Evolutionary conservation across 2,797 vertebrate species (phyloP).

Genomic region (Podargus strigoides): DNA sequence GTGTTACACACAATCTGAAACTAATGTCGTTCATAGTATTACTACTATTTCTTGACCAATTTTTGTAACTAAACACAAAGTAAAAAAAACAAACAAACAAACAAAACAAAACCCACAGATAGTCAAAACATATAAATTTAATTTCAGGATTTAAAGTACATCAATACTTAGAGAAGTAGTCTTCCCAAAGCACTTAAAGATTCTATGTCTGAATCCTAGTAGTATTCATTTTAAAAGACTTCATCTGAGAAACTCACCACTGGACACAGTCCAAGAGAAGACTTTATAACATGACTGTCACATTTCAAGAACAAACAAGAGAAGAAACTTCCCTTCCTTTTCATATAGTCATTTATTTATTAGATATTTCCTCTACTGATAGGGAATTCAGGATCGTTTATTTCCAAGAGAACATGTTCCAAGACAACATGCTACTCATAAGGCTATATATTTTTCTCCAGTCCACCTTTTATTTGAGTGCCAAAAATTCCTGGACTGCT

Average conservation of each 20-base stretch:
- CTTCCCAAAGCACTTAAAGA: not conserved
- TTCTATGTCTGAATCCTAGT: not conserved
- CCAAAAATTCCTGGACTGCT: not conserved
- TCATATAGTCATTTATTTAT: not conserved
- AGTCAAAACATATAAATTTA: not conserved
- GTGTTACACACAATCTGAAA: not conserved
- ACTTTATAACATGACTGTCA: not conserved
- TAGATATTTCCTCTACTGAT: not conserved
- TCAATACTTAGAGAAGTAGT: not conserved
- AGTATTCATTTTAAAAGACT: not conserved
- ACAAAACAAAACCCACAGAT: not conserved
- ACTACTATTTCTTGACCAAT: not conserved
- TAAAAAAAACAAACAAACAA: not conserved
- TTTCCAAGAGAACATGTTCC: not conserved
- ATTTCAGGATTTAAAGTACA: not conserved
- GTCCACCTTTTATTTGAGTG: not conserved
- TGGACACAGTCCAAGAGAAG: not conserved
- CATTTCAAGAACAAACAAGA: not conserved
- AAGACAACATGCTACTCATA: not conserved
- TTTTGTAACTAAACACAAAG: not conserved
- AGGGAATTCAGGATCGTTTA: not conserved
- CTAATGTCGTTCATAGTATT: not conserved
- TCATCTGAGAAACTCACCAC: not conserved
- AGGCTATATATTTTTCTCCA: not conserved
- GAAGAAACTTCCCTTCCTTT: not conserved